A percentile compares a stretch with the other conserved stretches of the same genome.
Conservation (phyloP, 2,888 invertebrate genomes). For the Dorcus hopei region DNA sequence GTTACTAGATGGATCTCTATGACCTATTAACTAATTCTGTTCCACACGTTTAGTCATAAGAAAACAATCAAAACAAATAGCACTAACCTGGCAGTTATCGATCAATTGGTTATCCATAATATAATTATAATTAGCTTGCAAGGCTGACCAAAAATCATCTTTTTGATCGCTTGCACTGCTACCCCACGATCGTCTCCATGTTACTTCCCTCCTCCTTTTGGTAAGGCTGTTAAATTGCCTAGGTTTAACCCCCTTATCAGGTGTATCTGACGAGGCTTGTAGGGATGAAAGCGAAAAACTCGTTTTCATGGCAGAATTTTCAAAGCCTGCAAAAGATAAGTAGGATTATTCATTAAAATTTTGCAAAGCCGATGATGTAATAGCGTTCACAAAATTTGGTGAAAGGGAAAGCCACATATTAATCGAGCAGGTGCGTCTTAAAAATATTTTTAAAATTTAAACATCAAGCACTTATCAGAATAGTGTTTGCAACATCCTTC, state of each 20-base stretch:
- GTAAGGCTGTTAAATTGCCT: conserved; percentile 83
- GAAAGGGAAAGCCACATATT: background rate
- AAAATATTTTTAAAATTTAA: no score
- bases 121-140: conserved; percentile 89
- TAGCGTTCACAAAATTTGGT: background rate
- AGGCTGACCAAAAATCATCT: conserved; percentile 89
- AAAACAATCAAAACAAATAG: background rate
- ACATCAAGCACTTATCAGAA: background rate
- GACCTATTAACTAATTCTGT: no score
- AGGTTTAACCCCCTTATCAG: conserved; percentile 56
- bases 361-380: background rate
- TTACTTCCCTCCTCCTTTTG: conserved; percentile 57
- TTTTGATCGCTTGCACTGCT: conserved; percentile 69
- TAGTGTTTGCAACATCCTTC: background rate
- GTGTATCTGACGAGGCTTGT: conserved; percentile 56
- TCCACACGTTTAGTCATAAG: no score
- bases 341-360: background rate
- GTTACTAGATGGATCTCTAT: no score
- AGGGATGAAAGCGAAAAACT: conserved; percentile 81
- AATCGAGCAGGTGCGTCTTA: no score
- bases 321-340: conserved; percentile 56
- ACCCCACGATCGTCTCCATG: conserved; percentile 77
- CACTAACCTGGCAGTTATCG: conserved; percentile 71
- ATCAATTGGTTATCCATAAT: conserved; percentile 94
- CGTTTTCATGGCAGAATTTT: conserved; percentile 69